Evolutionary conservation across 2,888 invertebrate genomes (phyloP), one percentile per base, ranked within the genome.

Genomic region (Maniola hyperantus): DNA sequence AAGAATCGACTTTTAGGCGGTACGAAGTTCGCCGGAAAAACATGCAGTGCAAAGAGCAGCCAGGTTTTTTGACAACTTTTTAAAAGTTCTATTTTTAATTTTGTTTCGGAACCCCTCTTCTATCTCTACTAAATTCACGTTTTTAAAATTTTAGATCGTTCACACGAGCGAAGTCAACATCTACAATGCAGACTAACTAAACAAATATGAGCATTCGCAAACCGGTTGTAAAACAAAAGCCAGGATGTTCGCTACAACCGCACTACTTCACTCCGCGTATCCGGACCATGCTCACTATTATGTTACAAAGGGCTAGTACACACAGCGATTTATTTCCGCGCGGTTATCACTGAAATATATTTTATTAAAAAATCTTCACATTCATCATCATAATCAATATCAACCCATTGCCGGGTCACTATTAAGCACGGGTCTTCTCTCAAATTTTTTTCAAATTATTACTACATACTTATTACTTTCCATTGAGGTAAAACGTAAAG

Each of bases 231-330:
- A 69, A 73, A 78, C 77, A 78, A 78, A 77, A 76, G 71, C 71
- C 77, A 77, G 78, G 79, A 79, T 77, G 76, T 74, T 73, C 76
- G 74, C 69, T 71, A 73, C 69, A 73, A 71, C 71, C 72, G 69
- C 69, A 53, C 63, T 46, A 63, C 67, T 64, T 65, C 66, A 71
- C 71, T 66, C 55, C 65, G 69, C 72, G 71, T 69, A 72, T 75
- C 76, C 73, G 73, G 71, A 61, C 63, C 50, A 51, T 5, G 58
- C 57, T 34, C 4, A 34, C 72, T 70, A 71, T 71, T 69, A 66
- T 69, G 66, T 71, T 73, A 68, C 68, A 59, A 39, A 55, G 55
- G 55, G 11, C 13, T 26, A 33, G 44, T 26, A 10, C 44, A 5
- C 58, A 50, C 42, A 39, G 18, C 13, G 8, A 36, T 55, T 64